Evolutionary conservation across 2,888 invertebrate species (phyloP), one percentile per base, ranked within the genome.

Genomic region (Hofmannophila pseudospretella): DNA sequence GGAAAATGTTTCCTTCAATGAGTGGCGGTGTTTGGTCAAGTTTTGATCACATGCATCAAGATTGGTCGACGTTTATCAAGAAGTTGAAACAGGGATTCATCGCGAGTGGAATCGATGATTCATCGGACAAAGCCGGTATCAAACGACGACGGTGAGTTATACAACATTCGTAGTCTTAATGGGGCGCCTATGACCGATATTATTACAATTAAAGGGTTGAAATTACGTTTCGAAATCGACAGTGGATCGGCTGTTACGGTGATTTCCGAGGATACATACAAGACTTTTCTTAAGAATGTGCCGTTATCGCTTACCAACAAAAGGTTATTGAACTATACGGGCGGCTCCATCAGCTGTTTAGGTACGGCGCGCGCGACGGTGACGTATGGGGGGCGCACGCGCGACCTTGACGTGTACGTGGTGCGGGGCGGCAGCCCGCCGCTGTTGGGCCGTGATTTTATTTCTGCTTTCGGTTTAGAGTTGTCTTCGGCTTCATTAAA

Each of bases 361-460:
- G 51, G 54, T 5, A 20, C 29, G 1, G 41, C 31, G 5, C 26
- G 9, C 1, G 4, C 45, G 3, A 30, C 42, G 0, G 36, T 51
- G 1, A 27, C 11, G 2, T 57, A 48, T 14, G 19, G 5, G 7
- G 40, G 31, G 0, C 16, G 19, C 28, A 40, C 45, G 4, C 43
- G 37, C n/a, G 3, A 7, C 1, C 28, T 54, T 0, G 25, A 39
- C 22, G 26, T 51, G 0, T 43, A 45, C 13, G 48, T 58, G 0
- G 42, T 58, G 0, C 41, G 40, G 0, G 36, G 47, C 27, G 52
- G 53, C 7, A 54, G 51, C 0, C 49, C 51, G 3, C 46, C 51
- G n/a, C 26, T 54, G 0, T 16, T 51, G 4, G 51, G 49, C 3
- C 26, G 51, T 1, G 49, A 51, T 42, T 48, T 48, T 34, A 47